Evolutionary conservation across 2,113 vertebrate genomes (phyloP), one percentile per base, ranked within the genome.

Genomic region (Nyctereutes procyonoides): DNA sequence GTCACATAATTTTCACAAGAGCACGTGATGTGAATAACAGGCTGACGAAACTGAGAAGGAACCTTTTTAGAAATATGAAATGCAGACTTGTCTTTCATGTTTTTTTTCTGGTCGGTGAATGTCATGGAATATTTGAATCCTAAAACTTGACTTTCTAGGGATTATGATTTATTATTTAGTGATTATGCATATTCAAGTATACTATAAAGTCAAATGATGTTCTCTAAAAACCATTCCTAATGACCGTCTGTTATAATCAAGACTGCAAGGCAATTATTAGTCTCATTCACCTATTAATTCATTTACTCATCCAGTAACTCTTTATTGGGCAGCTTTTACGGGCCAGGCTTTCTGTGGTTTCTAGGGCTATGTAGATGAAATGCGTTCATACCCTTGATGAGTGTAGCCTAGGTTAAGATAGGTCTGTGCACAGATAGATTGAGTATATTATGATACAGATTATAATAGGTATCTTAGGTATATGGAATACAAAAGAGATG

Each of bases 91-190:
- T 91, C 28, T 85, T 67, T 38, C 24, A 7, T 32, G 10, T n/a
- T 88, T 84, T 51, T 74, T 76, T 90, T 32, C 48, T 89, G 35
- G 24, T 38, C 95, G 63, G 30, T 56, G n/a, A 92, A 84, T 95
- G 85, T 89, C 43, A 32, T 92, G 22, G n/a, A 87, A 53, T 81
- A 85, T 88, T 86, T 97, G 51, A 69, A 95, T 79, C 22, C 7
- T 63, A 86, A 96, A 85, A 67, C 58, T 83, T 93, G 73, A 85
- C 71, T 92, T 96, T 90, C 24, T 79, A 53, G 35, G 93, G 76
- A 74, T 82, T 81, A 58, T n/a, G n/a, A 89, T 51, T 96, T 77
- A 60, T 81, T 93, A 69, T 77, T 91, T 87, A 83, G n/a, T 63
- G 30, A 90, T 65, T 73, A 82, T 79, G 8, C 32, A 43, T 58